Percentiles rank a stretch among this genome's conserved stretches.
These are phyloP conservation scores for Urophycis tenuis DNA, from an alignment of 2,797 vertebrate genomes.

Conservation along the genomic window DNA sequence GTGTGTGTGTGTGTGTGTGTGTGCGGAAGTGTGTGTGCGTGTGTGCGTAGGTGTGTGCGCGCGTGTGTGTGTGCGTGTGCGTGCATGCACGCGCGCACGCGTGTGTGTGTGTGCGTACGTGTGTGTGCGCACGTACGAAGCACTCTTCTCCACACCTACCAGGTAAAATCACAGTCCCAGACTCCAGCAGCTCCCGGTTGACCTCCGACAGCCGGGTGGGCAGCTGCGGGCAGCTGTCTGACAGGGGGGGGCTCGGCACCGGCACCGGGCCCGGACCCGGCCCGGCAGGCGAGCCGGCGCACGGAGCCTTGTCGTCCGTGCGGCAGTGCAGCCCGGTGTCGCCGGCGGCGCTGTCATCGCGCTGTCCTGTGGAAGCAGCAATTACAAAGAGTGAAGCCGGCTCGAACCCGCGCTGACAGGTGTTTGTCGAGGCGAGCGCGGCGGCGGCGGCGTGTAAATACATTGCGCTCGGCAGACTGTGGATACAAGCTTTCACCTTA, in stretches of 20 bases:
- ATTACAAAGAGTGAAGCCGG: slow-evolving; percentile 15
- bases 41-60: not conserved
- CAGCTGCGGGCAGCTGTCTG: not conserved
- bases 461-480: slow-evolving; percentile 17
- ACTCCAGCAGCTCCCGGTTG: slow-evolving; percentile 71
- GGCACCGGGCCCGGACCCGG: slow-evolving; percentile 18
- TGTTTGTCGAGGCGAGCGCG: slow-evolving; percentile 8
- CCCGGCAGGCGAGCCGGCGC: slow-evolving; percentile 40
- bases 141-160: slow-evolving; percentile 55
- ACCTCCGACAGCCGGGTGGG: slow-evolving; percentile 65
- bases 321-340: slow-evolving; percentile 52
- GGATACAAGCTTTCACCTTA: slow-evolving; percentile 38
- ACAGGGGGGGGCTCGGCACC: slow-evolving; percentile 23
- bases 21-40: not conserved
- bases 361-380: slow-evolving; percentile 47
- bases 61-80: not conserved
- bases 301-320: slow-evolving; percentile 39
- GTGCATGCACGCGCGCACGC: not conserved
- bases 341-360: slow-evolving; percentile 35
- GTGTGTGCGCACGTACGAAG: not conserved
- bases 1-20: not conserved
- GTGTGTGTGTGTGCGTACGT: not conserved
- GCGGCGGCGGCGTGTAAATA: slow-evolving; percentile 13
- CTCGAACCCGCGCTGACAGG: not conserved
- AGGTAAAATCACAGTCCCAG: slow-evolving; percentile 69